Conservation (phyloP, 2,797 vertebrate species). For the Muscicapa striata region DNA sequence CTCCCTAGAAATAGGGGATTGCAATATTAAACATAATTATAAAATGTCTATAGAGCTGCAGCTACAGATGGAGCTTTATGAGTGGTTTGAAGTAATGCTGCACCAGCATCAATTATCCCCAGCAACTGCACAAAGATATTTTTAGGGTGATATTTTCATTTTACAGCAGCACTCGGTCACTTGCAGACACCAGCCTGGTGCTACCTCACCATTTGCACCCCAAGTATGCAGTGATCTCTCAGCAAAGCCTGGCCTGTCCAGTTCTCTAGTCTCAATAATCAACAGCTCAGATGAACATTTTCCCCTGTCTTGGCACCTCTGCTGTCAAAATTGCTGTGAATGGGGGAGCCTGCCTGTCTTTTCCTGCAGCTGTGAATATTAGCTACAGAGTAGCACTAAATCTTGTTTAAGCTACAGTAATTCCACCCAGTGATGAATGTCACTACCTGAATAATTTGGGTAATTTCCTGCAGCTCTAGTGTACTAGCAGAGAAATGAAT, state of each 20-base stretch:
- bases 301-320: not conserved
- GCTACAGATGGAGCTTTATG: conserved; percentile 20
- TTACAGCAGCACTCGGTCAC: not conserved
- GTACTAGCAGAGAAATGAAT: conserved; percentile 69
- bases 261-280: conserved; percentile 43
- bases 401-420: conserved; percentile 67
- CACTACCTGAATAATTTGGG: conserved; percentile 75
- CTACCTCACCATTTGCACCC: not conserved
- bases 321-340: conserved; percentile 42
- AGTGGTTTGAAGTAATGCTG: conserved; percentile 20
- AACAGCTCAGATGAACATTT: conserved; percentile 41
- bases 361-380: conserved; percentile 62
- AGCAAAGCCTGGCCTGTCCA: not conserved
- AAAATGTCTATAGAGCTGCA: conserved; percentile 12
- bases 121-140: conserved; percentile 18
- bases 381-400: conserved; percentile 54
- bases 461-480: conserved; percentile 73
- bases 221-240: not conserved
- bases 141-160: conserved; percentile 28
- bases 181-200: conserved; percentile 28
- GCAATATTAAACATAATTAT: not conserved
- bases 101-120: conserved; percentile 50
- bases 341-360: conserved; percentile 42
- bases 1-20: not conserved
- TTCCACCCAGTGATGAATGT: conserved; percentile 69